A percentile compares a stretch with the other conserved stretches of the same genome.
phyloP scores from a whole-genome alignment of 2,888 invertebrate species.

The Dynastes hyllus region DNA sequence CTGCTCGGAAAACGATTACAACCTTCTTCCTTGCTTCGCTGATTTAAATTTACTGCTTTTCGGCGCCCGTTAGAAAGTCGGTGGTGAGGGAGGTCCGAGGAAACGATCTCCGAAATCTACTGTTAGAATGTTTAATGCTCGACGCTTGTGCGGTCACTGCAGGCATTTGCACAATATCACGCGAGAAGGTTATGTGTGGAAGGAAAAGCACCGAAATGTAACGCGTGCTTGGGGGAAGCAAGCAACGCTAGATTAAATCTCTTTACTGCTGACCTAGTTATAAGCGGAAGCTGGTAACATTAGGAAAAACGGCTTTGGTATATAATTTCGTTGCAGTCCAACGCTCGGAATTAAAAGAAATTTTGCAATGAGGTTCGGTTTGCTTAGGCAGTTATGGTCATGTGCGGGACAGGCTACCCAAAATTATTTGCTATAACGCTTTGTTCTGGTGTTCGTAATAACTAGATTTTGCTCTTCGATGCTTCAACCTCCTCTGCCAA shows the following conservation, averaged over 20 bases:
- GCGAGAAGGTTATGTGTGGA: background rate
- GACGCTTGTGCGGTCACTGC: background rate
- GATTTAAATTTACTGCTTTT: slow-evolving; percentile 8
- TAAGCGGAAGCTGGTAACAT: background rate
- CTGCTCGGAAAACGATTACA: no score
- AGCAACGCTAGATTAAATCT: background rate
- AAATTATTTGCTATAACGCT: no score
- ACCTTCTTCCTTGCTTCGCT: background rate
- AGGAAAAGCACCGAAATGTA: slow-evolving; percentile 3
- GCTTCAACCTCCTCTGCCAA: no score
- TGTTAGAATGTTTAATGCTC: background rate
- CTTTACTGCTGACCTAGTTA: background rate
- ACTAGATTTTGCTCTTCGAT: no score
- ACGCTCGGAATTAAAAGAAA: no score
- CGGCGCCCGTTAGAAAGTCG: background rate
- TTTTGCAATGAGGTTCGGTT: no score
- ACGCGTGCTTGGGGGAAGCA: background rate
- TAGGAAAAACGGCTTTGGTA: no score
- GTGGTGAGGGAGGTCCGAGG: background rate
- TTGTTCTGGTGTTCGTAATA: no score
- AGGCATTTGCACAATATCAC: background rate
- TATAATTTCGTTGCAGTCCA: no score
- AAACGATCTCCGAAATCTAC: slow-evolving; percentile 1
- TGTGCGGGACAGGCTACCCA: no score
- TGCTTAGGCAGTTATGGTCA: no score